Percentiles rank a stretch among this genome's conserved stretches.
These are phyloP conservation scores for Hiodon alosoides DNA, from an alignment of 2,113 vertebrate species.

Conservation along the genomic window DNA sequence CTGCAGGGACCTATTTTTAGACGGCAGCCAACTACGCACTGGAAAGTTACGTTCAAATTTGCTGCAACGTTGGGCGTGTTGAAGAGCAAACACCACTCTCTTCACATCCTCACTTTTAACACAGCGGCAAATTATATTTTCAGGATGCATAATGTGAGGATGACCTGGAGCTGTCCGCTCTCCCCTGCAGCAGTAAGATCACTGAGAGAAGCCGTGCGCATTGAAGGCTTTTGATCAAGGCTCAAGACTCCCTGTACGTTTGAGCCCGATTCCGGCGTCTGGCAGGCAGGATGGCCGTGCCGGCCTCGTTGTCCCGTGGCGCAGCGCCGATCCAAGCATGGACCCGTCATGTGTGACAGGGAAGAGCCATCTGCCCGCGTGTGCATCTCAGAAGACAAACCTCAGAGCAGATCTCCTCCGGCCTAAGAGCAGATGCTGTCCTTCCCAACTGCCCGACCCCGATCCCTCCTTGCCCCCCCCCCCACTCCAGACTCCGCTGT, in stretches of 20 bases:
- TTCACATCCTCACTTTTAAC: no score
- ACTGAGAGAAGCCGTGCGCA: not conserved
- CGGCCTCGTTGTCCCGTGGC: not conserved
- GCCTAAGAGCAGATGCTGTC: not conserved
- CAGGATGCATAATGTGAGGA: not conserved
- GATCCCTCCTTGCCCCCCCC: not conserved
- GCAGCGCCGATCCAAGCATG: not conserved
- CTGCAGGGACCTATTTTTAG: not conserved
- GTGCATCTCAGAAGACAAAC: not conserved
- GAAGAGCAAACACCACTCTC: no score
- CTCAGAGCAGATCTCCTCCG: not conserved
- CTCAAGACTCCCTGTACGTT: not conserved
- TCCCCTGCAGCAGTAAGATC: not conserved
- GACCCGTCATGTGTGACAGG: not conserved
- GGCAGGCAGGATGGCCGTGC: not conserved
- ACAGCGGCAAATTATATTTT: constrained; percentile 1
- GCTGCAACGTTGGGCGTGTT: not conserved
- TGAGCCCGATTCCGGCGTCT: not conserved
- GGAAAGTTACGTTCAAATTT: not conserved
- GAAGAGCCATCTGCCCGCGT: no score
- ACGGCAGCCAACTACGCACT: not conserved
- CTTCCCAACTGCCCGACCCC: no score
- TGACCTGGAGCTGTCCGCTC: not conserved
- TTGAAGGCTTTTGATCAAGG: not conserved
- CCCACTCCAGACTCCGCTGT: not conserved